phyloP scores from a whole-genome alignment of 1,140 invertebrate genomes.

The Venturia canescens region DNA sequence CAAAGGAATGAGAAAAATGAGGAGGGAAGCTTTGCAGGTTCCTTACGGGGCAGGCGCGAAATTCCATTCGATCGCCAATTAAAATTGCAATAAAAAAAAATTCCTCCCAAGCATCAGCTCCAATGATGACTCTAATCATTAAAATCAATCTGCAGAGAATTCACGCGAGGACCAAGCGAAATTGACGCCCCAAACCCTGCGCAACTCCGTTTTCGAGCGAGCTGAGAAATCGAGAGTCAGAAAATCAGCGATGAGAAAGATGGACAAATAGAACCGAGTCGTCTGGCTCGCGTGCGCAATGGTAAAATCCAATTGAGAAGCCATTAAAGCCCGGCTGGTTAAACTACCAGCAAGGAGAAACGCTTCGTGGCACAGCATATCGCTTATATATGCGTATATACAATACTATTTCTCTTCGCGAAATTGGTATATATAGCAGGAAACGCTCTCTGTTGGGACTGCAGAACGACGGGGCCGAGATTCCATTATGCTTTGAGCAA shows the following conservation, averaged over 20 bases:
- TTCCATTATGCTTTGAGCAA: slow-evolving; percentile 77
- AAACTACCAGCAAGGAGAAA: slow-evolving; percentile 52
- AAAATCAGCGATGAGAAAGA: slow-evolving; percentile 73
- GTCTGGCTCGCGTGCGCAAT: slow-evolving; percentile 63
- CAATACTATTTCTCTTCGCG: slow-evolving; percentile 20
- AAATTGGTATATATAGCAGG: slow-evolving; percentile 27
- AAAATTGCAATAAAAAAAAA: too few species aligned
- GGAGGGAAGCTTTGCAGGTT: background rate
- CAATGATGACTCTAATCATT: too few species aligned
- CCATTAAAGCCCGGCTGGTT: slow-evolving; percentile 73
- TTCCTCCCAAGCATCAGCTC: too few species aligned
- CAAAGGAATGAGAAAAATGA: background rate
- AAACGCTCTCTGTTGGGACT: slow-evolving; percentile 38
- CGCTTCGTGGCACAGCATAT: slow-evolving; percentile 37
- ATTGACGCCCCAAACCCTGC: background rate
- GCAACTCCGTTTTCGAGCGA: background rate
- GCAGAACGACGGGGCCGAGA: slow-evolving; percentile 65
- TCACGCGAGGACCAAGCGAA: background rate
- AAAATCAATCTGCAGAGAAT: background rate
- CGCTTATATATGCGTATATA: slow-evolving; percentile 3
- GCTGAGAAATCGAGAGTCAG: slow-evolving; percentile 22
- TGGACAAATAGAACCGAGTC: slow-evolving; percentile 59
- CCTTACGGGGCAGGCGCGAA: too few species aligned
- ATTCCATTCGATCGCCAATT: too few species aligned
- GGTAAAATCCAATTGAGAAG: slow-evolving; percentile 76